These are phyloP conservation scores for Phoeniculus purpureus DNA, from an alignment of 2,797 vertebrate genomes.

Conservation along the genomic window DNA sequence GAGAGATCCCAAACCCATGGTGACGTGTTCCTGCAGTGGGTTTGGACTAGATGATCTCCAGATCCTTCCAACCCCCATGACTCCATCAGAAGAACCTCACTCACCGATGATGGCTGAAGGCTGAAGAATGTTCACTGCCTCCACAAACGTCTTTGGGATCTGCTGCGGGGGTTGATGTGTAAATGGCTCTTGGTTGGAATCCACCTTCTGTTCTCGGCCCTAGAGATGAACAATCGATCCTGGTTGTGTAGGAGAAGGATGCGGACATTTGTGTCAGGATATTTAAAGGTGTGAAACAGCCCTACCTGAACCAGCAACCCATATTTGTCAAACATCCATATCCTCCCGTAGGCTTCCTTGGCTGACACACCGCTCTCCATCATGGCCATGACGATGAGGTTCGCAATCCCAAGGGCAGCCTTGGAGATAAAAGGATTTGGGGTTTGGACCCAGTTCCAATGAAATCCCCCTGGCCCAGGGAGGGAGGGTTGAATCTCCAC, in stretches of 20 bases:
- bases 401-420: slow-evolving; percentile 96
- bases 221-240: slow-evolving; percentile 32
- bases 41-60: no score
- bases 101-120: slow-evolving; percentile 94
- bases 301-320: slow-evolving; percentile 91
- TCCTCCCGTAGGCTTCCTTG: slow-evolving; percentile 84
- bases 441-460: no score
- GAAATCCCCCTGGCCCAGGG: no score
- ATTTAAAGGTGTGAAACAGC: background rate
- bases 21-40: no score
- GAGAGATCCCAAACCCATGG: no score
- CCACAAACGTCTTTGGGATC: slow-evolving; percentile 84
- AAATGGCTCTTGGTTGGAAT: slow-evolving; percentile 89
- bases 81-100: background rate
- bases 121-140: slow-evolving; percentile 90
- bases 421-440: slow-evolving; percentile 37
- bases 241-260: background rate
- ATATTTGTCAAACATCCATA: slow-evolving; percentile 96
- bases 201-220: slow-evolving; percentile 82
- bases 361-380: slow-evolving; percentile 85
- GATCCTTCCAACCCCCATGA: no score
- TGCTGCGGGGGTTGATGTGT: slow-evolving; percentile 83
- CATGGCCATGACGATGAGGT: slow-evolving; percentile 97
- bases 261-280: accelerated
- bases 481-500: no score